Conservation (phyloP, 2,797 vertebrate genomes). For the Betta splendens region DNA sequence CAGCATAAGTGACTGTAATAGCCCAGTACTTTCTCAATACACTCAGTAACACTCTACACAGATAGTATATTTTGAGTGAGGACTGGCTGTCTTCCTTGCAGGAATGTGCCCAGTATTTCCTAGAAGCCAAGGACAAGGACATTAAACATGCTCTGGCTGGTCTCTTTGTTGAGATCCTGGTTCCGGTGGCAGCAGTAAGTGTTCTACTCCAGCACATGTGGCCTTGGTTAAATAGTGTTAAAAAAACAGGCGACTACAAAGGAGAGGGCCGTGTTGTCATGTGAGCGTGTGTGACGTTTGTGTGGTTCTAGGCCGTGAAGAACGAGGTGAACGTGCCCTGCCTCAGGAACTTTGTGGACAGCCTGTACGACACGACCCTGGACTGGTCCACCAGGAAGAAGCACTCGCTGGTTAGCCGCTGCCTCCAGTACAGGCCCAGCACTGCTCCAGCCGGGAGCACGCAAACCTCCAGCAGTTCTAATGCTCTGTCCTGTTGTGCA, state of each 20-base stretch:
- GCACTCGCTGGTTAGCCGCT: slow-evolving; percentile 92
- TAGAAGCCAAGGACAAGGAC: slow-evolving; percentile 99
- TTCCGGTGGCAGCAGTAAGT: slow-evolving; percentile 97
- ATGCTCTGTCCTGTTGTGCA: slow-evolving; percentile 26
- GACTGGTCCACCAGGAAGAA: slow-evolving; percentile 98
- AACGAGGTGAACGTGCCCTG: slow-evolving; percentile 99
- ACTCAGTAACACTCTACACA: too few relatives aligned
- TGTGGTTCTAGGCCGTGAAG: slow-evolving; percentile 92
- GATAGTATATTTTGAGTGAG: slow-evolving; percentile 6
- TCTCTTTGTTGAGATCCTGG: slow-evolving; percentile 97
- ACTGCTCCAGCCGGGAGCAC: slow-evolving; percentile 23
- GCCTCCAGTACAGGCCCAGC: slow-evolving; percentile 16
- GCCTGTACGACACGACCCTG: slow-evolving; percentile 94
- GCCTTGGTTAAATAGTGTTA: background rate
- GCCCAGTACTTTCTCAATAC: slow-evolving; percentile 7
- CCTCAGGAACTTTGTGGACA: slow-evolving; percentile 98
- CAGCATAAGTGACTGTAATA: slow-evolving; percentile 31
- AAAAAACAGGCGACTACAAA: background rate
- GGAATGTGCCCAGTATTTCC: slow-evolving; percentile 98
- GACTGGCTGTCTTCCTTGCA: slow-evolving; percentile 55
- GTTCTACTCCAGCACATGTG: slow-evolving; percentile 18
- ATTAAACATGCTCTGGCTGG: slow-evolving; percentile 96
- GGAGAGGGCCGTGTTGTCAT: slow-evolving; percentile 1
- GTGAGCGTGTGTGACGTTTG: slow-evolving; percentile 25
- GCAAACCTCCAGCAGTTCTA: too few relatives aligned